Evolutionary conservation across 2,888 invertebrate species (phyloP), one percentile per base, ranked within the genome.

Genomic region (Notodonta dromedarius): DNA sequence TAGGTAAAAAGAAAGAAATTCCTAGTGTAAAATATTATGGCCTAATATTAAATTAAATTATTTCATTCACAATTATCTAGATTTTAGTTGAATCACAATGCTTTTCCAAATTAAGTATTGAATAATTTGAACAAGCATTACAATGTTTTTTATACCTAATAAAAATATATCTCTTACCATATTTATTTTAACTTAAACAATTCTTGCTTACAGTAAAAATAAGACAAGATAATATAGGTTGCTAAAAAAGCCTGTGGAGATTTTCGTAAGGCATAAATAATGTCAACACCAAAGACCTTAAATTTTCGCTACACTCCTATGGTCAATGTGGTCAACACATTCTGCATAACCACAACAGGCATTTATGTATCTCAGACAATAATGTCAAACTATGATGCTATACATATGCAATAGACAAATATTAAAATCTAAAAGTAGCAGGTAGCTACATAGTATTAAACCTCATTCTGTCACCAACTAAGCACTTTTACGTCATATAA

Each of bases 331-430:
- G 24, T 24, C 24, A 24, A 24, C 24, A 24, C 24, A 24, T 24
- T 24, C 24, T 24, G 24, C 24, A 24, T 24, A 24, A 24, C 24
- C 24, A 24, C 24, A 24, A 24, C 24, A 24, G 24, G 24, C 24
- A 24, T 24, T 24, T 24, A 24, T 24, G 24, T 24, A 24, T 24
- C 24, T 24, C 24, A 24, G 24, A 24, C 24, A 56, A 32, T 54
- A 32, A 8, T 53, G 59, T 66, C 58, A 63, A 68, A 60, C 35
- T 35, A 35, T 35, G 35, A 35, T 35, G 7, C 35, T 24, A 35
- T 35, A 35, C 4, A 35, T 35, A 35, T 7, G 35, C 7, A 35
- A 7, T 35, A 35, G 35, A 35, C 7, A 35, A 35, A 35, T 35
- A 35, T 35, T 35, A 35, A 35, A 35, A 35, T 6, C 35, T 35